phyloP scores from a whole-genome alignment of 2,113 vertebrate species.

The Dolichotis patagonum region DNA sequence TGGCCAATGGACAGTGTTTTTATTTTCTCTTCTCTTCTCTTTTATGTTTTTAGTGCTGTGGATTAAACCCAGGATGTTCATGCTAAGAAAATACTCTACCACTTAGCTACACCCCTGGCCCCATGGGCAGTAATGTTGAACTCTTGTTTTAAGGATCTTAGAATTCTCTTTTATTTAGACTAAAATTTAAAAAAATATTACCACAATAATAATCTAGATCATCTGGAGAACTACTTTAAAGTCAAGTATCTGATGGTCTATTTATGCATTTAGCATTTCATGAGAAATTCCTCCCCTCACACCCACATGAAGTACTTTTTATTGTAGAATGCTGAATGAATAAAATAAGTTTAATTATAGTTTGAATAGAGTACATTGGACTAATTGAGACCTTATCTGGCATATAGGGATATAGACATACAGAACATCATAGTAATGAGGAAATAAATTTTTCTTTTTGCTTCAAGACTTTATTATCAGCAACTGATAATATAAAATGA shows the following conservation, averaged over 20 bases:
- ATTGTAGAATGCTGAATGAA: not conserved
- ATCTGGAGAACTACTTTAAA: slow-evolving; percentile 29
- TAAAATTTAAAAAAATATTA: not conserved
- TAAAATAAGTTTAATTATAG: not conserved
- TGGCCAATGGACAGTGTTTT: not conserved
- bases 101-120: not conserved
- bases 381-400: not conserved
- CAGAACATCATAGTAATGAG: not conserved
- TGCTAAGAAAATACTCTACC: not conserved
- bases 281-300: not conserved
- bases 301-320: not conserved
- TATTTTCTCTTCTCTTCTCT: not conserved
- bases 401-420: not conserved
- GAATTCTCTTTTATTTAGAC: not conserved
- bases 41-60: not conserved
- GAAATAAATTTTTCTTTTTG: not conserved
- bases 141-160: not conserved
- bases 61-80: not conserved
- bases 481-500: slow-evolving; percentile 27
- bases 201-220: not conserved
- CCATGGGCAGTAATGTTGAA: not conserved
- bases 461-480: not conserved
- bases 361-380: not conserved
- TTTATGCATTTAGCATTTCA: slow-evolving; percentile 1
- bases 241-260: not conserved